Percentiles rank a stretch among this genome's conserved stretches.
These are phyloP conservation scores for Lepidiolamprologus cunningtoni DNA, from an alignment of 2,113 vertebrate genomes.

Conservation along the genomic window DNA sequence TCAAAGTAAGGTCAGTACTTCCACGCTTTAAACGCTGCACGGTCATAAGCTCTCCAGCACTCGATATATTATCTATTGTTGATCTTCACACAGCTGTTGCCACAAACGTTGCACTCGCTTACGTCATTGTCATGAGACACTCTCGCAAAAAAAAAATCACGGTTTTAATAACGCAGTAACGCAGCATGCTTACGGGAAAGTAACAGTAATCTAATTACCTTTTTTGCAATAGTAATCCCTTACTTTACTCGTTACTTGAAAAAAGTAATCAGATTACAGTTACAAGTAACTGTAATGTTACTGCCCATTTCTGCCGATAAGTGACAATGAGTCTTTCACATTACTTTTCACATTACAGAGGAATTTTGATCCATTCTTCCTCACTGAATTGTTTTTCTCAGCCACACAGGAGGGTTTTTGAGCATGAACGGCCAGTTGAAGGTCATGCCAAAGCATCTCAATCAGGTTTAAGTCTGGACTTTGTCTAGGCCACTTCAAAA, in stretches of 20 bases:
- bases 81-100: not conserved
- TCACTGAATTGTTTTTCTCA: not conserved
- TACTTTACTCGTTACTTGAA: no score
- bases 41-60: no score
- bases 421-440: not conserved
- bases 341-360: not conserved
- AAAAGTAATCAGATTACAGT: not conserved
- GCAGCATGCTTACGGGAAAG: rapidly evolving
- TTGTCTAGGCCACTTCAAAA: not conserved
- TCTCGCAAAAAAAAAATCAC: not conserved
- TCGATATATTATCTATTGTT: no score
- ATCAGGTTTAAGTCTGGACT: not conserved
- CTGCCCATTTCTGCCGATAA: not conserved
- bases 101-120: rapidly evolving
- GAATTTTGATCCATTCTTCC: not conserved
- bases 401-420: not conserved
- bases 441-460: not conserved
- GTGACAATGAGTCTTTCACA: not conserved
- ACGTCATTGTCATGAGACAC: no score
- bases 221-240: no score
- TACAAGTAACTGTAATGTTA: not conserved
- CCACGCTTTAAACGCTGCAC: no score
- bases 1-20: no score
- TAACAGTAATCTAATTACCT: no score
- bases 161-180: not conserved